Evolutionary conservation across 2,888 invertebrate species (phyloP).

Genomic region (Heliothis peltigera): DNA sequence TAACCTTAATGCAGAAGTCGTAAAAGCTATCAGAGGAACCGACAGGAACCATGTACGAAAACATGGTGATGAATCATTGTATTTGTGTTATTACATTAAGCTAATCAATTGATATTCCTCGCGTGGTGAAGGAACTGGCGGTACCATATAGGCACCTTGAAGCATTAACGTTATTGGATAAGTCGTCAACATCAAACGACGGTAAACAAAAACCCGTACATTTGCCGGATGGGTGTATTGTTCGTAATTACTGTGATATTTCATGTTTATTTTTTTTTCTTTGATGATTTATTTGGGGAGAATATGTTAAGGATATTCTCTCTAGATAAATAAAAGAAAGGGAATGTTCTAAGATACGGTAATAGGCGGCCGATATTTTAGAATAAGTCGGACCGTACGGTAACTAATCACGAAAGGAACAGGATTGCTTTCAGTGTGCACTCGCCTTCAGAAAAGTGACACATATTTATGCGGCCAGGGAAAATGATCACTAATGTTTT

Average conservation of each 20-base stretch:
- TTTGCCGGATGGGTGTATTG: conserved; percentile 74
- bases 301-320: conserved; percentile 7
- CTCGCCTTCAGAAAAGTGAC: conserved; percentile 4
- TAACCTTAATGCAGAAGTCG: conserved; percentile 54
- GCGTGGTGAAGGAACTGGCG: conserved; percentile 60
- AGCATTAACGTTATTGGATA: conserved; percentile 88
- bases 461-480: too few relatives aligned
- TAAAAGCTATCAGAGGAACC: conserved; percentile 46
- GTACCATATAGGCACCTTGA: conserved; percentile 55
- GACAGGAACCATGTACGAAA: conserved; percentile 59
- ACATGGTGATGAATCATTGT: conserved; percentile 59
- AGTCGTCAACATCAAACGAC: conserved; percentile 84
- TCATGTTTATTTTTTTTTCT: conserved; percentile 62
- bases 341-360: conserved; percentile 7
- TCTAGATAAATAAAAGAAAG: neutral
- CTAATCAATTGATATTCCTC: conserved; percentile 65
- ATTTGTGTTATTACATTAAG: conserved; percentile 62
- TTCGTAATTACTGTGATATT: conserved; percentile 75
- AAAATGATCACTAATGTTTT: too few relatives aligned
- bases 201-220: conserved; percentile 80
- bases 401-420: neutral
- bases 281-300: conserved; percentile 41
- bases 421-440: conserved; percentile 6
- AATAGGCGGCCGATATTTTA: conserved; percentile 10
- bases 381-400: conserved; percentile 4